Evolutionary conservation across 1,140 invertebrate species (phyloP).

Genomic region (Schlechtendalia chinensis): DNA sequence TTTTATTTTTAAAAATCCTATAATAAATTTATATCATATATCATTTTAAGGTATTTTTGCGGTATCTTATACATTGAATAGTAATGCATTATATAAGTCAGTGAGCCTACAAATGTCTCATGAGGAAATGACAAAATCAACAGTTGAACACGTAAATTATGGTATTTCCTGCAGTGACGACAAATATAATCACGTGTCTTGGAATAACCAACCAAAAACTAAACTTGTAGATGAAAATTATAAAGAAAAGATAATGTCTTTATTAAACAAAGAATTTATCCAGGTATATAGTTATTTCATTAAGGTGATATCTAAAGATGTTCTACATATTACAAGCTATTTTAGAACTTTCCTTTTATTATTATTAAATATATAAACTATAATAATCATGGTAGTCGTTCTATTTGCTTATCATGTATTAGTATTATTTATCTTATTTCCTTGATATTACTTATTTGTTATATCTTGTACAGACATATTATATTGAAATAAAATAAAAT

Average conservation of each 20-base stretch:
- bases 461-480: too few species aligned
- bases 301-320: too few species aligned
- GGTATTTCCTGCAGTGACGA: background rate
- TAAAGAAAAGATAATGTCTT: background rate
- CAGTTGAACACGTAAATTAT: background rate
- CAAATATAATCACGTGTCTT: background rate
- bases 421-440: too few species aligned
- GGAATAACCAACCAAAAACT: background rate
- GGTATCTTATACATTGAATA: background rate
- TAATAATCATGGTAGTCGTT: too few species aligned
- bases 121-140: background rate
- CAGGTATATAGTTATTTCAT: background rate
- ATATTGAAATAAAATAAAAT: too few species aligned
- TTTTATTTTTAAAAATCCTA: background rate
- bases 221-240: conserved; percentile 3
- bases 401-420: too few species aligned
- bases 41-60: conserved; percentile 20
- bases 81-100: background rate
- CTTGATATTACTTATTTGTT: too few species aligned
- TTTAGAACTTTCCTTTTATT: too few species aligned
- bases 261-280: conserved; percentile 9
- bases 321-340: too few species aligned
- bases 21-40: background rate
- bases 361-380: too few species aligned
- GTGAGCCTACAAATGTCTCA: background rate